Base-by-base conservation (phyloP, 2,888 invertebrate genomes). In the Agriopis aurantiaria region DNA sequence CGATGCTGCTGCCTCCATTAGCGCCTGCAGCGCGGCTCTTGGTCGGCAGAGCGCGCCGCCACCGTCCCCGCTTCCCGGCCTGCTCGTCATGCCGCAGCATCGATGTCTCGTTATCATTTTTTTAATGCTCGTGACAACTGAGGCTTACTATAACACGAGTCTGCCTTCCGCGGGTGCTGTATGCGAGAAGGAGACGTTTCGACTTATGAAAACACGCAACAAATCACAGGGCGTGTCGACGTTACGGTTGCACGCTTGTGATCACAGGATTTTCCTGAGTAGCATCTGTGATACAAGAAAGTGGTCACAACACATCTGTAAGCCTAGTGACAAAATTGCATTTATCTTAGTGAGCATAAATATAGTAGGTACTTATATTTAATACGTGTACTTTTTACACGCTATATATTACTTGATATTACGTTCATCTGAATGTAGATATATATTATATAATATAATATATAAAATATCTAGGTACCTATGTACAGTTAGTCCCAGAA, bases 81-180 rank as follows among this genome's bases (percentile, higher is more conserved):
- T 91, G 91, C 87, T 86, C 88, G 87, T 88, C 89, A 78, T 83
- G 78, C 85, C 86, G 84, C 89, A 89, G 89, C 90, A 82, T 90
- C 91, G 91, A 93, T 92, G 92, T 92, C 92, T 85, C 85, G 91
- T 79, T 88, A 93, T 91, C 91, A 89, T 83, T 90, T 91, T 84
- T 80, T 88, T 93, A 88, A 94, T 93, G 94, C 95, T 92, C 92
- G 95, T 95, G 95, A 94, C 90, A 92, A 93, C 90, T 92, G 91
- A 94, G 95, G 95, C 93, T 92, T 95, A 94, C 93, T 89, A 91
- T 91, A 85, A 85, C 87, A 91, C 84, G 86, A 82, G 88, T 95
- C 96, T 96, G 95, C 96, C 96, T 96, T 96, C 96, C 96, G 96
- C 96, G 96, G 96, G 95, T 96, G 96, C 96, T 96, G 96, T 96